phyloP scores from a whole-genome alignment of 2,888 invertebrate genomes.

The Macrophya alboannulata region DNA sequence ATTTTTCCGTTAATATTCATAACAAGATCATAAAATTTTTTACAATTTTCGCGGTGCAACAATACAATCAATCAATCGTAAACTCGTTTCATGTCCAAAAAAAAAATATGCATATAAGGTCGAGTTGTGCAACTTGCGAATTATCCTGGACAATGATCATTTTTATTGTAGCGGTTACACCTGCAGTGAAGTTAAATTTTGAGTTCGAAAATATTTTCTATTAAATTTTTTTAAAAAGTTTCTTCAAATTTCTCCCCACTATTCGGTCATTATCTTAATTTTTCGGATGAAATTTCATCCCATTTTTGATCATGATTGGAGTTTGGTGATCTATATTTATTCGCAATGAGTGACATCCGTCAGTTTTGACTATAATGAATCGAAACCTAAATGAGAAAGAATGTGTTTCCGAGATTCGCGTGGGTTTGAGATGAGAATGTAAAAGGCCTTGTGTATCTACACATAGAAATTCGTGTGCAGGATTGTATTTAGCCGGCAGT shows the following conservation, averaged over 20 bases:
- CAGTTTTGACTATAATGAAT: not conserved
- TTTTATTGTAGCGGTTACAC: not conserved
- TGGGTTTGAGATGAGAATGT: slow-evolving; percentile 9
- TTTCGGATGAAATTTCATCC: too few species aligned
- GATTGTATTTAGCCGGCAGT: slow-evolving; percentile 44
- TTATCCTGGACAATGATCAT: not conserved
- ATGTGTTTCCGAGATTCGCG: not conserved
- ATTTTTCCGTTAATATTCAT: not conserved
- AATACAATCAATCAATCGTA: not conserved
- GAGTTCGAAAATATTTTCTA: too few species aligned
- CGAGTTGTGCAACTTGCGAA: not conserved
- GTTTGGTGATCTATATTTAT: not conserved
- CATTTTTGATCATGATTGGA: too few species aligned
- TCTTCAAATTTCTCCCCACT: too few species aligned
- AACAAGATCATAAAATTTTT: not conserved
- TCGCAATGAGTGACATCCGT: not conserved
- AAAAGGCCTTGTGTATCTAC: not conserved
- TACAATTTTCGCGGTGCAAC: not conserved
- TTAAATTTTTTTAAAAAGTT: too few species aligned
- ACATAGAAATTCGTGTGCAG: not conserved
- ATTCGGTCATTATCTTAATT: too few species aligned
- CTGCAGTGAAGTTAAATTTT: too few species aligned
- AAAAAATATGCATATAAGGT: not conserved
- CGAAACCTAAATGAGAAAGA: not conserved
- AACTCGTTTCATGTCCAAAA: slow-evolving; percentile 4